Evolutionary conservation across 2,888 invertebrate species (phyloP), one percentile per base, ranked within the genome.

Genomic region (Amblyteles armatorius): DNA sequence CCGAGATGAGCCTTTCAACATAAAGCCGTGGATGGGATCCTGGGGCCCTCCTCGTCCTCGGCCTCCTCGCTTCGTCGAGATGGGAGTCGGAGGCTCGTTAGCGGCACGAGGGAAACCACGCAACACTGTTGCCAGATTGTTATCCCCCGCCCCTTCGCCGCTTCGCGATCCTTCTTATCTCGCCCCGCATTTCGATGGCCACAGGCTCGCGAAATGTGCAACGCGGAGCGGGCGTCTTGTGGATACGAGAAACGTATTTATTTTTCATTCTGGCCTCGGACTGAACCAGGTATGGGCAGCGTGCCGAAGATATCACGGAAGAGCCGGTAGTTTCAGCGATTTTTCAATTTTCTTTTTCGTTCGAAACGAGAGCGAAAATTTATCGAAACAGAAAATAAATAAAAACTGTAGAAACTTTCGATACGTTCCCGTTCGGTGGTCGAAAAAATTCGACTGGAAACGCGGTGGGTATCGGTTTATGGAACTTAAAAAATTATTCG

Each of bases 101-200:
- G 92, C 91, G 90, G 91, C 90, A 91, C 91, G 90, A 91, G 91
- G 90, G 89, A 91, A 91, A 88, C 90, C 88, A 88, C 88, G 88
- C 89, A 90, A 89, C 92, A 91, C 91, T 92, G 92, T 92, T 92
- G 92, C 92, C 92, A 91, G 91, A 91, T 92, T 91, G 90, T 91
- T 91, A 91, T 91, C 89, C 91, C 89, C 84, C 78, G 83, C 74
- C 60, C 72, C 81, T 55, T 6, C 55, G 7, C 67, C 13, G 76
- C 57, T 68, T 50, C 55, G 22, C 67, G 69, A 67, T 50, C 86
- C 78, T 79, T 73, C 65, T 72, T 83, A 79, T 55, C 84, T 57
- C 78, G 65, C 26, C 50, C 19, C 60, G 67, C 50, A 36, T 69
- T 72, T 69, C 65, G 65, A 80, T 72, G 67, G 36, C 63, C 40